These are phyloP conservation scores for Calameuta filiformis DNA, from an alignment of 2,888 invertebrate species.

Conservation along the genomic window DNA sequence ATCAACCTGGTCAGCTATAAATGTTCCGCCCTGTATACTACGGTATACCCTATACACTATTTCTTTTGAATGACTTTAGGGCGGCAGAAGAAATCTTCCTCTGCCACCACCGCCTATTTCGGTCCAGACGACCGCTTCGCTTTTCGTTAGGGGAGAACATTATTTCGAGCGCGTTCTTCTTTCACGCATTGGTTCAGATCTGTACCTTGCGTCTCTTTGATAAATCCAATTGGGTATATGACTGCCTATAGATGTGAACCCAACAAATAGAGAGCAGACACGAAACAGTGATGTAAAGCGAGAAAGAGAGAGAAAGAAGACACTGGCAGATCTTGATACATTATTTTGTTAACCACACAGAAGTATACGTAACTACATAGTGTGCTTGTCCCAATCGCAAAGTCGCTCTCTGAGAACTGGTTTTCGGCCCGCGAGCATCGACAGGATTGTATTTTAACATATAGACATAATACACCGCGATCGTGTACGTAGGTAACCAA, in stretches of 20 bases:
- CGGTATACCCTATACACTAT: slow-evolving; percentile 22
- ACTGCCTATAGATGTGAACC: neutral
- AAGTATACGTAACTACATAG: neutral
- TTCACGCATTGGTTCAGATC: slow-evolving; percentile 21
- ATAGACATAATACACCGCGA: neutral
- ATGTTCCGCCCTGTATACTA: neutral
- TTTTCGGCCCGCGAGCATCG: neutral
- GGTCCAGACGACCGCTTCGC: slow-evolving; percentile 42
- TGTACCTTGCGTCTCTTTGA: slow-evolving; percentile 6
- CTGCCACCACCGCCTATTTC: slow-evolving; percentile 41
- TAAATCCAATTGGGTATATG: slow-evolving; percentile 5
- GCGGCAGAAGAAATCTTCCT: slow-evolving; percentile 6
- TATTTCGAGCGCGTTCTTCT: slow-evolving; percentile 42
- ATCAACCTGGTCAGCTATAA: no score
- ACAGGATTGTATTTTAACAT: neutral
- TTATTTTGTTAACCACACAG: neutral
- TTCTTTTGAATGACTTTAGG: slow-evolving; percentile 14
- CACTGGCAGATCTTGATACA: no score
- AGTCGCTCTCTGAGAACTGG: neutral
- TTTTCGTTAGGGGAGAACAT: slow-evolving; percentile 49
- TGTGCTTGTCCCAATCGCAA: neutral
- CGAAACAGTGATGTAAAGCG: slow-evolving; percentile 3
- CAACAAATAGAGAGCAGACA: neutral
- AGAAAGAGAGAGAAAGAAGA: slow-evolving; percentile 8
- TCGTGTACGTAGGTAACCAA: neutral